Base-by-base conservation (phyloP, 2,113 vertebrate species). In the Callipepla californica region DNA sequence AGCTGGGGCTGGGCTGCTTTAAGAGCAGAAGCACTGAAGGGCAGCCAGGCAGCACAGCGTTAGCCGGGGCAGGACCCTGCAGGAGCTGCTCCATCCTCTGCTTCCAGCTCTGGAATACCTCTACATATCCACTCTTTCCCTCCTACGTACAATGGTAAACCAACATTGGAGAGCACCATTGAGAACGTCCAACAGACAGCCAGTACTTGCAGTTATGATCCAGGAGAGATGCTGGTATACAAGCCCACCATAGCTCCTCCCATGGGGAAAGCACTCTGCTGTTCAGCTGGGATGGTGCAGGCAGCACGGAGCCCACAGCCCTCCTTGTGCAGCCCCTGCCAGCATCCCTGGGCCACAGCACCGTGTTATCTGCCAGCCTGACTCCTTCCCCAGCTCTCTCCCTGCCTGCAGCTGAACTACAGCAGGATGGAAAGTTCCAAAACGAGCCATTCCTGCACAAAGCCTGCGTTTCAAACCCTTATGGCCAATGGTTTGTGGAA, bases 361-460 rank as follows among this genome's bases (percentile, higher is more conserved):
- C 12, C 0, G 15, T 23, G 63, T 6, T 82, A 26, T 38, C 65
- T 11, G 22, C 17, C 61, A 86, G 86, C 72, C 44, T 34, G 11
- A 18, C 13, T 61, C 72, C 36, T 48, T 73, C 48, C 59, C 4
- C 1, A 38, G 32, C 53, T 34, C n/a, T 17, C 16, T 34, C 62
- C 81, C 58, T 4, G 5, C 30, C 42, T 2, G 63, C 7, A 76
- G 72, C 42, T 73, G 50, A 59, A 65, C 28, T 87, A 63, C 68
- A 59, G 53, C 74, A 70, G 57, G 28, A 70, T 59, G 83, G 89
- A 93, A 96, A 88, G 83, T 94, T 94, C 89, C 83, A 8, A 74
- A 93, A 62, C 65, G 63, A 85, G 34, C 45, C 26, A 85, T 69
- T 95, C 75, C 69, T 3, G 1, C 65, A 50, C 30, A 77, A 77